These are phyloP conservation scores for Berghia stephanieae DNA, from an alignment of 1,140 invertebrate species.

Conservation along the genomic window DNA sequence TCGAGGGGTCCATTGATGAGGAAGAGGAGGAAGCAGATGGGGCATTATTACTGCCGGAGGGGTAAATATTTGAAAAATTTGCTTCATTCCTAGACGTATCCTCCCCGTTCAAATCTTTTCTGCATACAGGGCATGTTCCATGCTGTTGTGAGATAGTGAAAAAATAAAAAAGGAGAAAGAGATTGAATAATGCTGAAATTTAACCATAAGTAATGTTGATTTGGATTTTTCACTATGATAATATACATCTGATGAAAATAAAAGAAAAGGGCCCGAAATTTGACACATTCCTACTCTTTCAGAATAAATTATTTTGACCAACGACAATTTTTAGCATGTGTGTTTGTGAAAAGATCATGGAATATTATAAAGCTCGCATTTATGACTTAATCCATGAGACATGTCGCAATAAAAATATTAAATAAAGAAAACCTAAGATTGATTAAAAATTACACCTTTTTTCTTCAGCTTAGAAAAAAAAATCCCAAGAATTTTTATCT, in stretches of 20 bases:
- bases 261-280: neutral
- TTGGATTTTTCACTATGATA: too few relatives aligned
- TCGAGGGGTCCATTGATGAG: constrained; percentile 15
- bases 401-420: too few relatives aligned
- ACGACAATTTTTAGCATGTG: neutral
- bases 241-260: too few relatives aligned
- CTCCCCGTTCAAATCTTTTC: constrained; percentile 72
- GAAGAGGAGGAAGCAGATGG: constrained; percentile 1
- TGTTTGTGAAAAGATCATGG: too few relatives aligned
- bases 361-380: too few relatives aligned
- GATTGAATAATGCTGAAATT: neutral
- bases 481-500: too few relatives aligned
- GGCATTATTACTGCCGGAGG: neutral
- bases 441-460: too few relatives aligned
- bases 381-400: too few relatives aligned
- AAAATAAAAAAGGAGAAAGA: constrained; percentile 6
- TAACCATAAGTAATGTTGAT: neutral
- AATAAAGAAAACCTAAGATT: too few relatives aligned
- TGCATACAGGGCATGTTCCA: constrained; percentile 94
- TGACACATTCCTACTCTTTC: neutral
- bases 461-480: too few relatives aligned
- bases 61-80: neutral
- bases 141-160: constrained; percentile 71
- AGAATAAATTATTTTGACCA: neutral
- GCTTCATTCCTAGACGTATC: constrained; percentile 51